phyloP scores from a whole-genome alignment of 2,797 vertebrate genomes.

The Bradypodion ventrale region DNA sequence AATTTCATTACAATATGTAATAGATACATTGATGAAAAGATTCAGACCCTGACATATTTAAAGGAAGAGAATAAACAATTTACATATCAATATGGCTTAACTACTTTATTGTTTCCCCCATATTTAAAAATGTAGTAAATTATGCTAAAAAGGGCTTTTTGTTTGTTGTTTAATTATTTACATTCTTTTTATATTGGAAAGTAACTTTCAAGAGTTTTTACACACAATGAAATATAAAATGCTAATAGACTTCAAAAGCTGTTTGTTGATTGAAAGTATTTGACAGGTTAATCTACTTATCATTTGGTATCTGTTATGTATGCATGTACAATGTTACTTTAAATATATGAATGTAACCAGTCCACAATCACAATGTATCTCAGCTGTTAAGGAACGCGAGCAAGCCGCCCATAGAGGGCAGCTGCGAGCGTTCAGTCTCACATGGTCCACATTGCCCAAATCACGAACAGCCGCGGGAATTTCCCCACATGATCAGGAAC shows the following conservation, averaged over 20 bases:
- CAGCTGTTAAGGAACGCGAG: too few relatives aligned
- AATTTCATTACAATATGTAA: background rate
- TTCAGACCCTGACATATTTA: background rate
- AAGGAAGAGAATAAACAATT: constrained; percentile 11
- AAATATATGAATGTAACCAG: too few relatives aligned
- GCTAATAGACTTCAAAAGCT: background rate
- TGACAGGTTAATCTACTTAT: background rate
- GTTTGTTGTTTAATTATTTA: background rate
- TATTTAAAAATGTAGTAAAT: background rate
- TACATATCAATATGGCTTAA: background rate
- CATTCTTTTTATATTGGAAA: constrained; percentile 10
- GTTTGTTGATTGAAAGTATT: background rate
- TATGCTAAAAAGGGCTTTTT: background rate
- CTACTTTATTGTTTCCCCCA: background rate
- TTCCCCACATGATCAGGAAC: too few relatives aligned
- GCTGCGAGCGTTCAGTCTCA: too few relatives aligned
- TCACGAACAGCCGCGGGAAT: too few relatives aligned
- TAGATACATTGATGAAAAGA: constrained; percentile 10
- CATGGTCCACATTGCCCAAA: too few relatives aligned
- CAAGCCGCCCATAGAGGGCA: too few relatives aligned
- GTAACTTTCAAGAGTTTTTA: background rate
- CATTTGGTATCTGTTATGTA: too few relatives aligned
- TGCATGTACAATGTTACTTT: too few relatives aligned
- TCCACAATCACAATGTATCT: too few relatives aligned
- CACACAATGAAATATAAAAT: background rate